Evolutionary conservation across 1,140 invertebrate species (phyloP), one percentile per base, ranked within the genome.

Genomic region (Colletes gigas): DNA sequence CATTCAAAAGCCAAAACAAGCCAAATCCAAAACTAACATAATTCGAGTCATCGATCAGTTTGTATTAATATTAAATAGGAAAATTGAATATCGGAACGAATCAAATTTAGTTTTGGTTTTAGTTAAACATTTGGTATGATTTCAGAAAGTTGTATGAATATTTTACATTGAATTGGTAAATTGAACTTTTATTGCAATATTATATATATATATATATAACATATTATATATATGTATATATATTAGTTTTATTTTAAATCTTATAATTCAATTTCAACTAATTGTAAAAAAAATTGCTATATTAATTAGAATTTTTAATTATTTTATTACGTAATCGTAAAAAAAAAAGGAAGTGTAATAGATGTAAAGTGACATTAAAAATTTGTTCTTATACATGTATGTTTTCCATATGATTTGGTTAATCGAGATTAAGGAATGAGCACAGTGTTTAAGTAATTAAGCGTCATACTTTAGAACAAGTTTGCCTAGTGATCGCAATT

Each of bases 401-500:
- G 21, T 39, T 71, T 14, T 54, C 52, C 17, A 21, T 0, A 47
- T 21, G 39, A 54, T 78, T 78, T 63, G 21, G 14, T 41, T 63
- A 50, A 21, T 14, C 12, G 70, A 73, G 41, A 65, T 63, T 30
- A 78, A 68, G 10, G 65, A 63, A 6, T 44, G 50, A 73, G 69
- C 77, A 73, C 77, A 47, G 59, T 60, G 69, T 78, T 62, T 78
- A 60, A 70, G 17, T 69, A 68, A 78, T 57, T 30, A 62, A 62
- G 55, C 21, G 44, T 78, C 62, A 70, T n/a, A 2, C 52, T 4
- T 54, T 78, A 55, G 50, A 63, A 47, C 57, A 63, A 55, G n/a
- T 78, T 63, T 54, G 68, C 60, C 52, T 78, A 65, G 50, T 73
- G 62, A 47, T 72, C 47, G 59, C 59, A 65, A 72, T 78, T 44